phyloP scores from a whole-genome alignment of 2,113 vertebrate species.

The Carettochelys insculpta region DNA sequence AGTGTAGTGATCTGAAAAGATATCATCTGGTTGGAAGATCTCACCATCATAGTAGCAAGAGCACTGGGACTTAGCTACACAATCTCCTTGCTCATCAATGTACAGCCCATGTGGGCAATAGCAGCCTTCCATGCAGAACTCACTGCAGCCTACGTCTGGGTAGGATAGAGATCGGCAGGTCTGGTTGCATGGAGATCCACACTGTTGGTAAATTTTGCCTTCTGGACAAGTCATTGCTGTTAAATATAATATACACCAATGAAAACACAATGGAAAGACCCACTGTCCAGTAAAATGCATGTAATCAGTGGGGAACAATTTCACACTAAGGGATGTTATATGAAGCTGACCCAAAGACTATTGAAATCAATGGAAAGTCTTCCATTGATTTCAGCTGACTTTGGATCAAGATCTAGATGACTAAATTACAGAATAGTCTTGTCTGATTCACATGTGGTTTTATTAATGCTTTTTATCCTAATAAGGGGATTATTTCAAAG shows the following conservation, averaged over 20 bases:
- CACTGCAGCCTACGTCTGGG: slow-evolving; percentile 79
- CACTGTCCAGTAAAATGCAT: neutral
- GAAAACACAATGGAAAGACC: neutral
- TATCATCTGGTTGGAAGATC: slow-evolving; percentile 90
- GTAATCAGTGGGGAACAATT: neutral
- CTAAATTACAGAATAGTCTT: neutral
- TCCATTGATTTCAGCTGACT: neutral
- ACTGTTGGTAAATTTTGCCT: slow-evolving; percentile 85
- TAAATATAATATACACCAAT: neutral
- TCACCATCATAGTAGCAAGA: slow-evolving; percentile 92
- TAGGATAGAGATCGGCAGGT: slow-evolving; percentile 89
- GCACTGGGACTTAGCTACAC: slow-evolving; percentile 86
- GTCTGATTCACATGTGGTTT: neutral
- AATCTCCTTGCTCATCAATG: slow-evolving; percentile 83
- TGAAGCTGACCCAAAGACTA: neutral
- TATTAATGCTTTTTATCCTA: neutral
- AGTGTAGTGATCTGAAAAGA: slow-evolving; percentile 89
- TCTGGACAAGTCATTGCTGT: slow-evolving; percentile 86
- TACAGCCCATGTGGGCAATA: slow-evolving; percentile 88
- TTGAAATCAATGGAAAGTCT: neutral
- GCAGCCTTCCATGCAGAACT: slow-evolving; percentile 90
- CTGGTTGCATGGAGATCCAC: slow-evolving; percentile 86
- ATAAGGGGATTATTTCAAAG: neutral
- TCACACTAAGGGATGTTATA: neutral
- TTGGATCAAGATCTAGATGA: neutral